Conservation (phyloP, 1,140 invertebrate species). For the Triops longicaudatus region DNA sequence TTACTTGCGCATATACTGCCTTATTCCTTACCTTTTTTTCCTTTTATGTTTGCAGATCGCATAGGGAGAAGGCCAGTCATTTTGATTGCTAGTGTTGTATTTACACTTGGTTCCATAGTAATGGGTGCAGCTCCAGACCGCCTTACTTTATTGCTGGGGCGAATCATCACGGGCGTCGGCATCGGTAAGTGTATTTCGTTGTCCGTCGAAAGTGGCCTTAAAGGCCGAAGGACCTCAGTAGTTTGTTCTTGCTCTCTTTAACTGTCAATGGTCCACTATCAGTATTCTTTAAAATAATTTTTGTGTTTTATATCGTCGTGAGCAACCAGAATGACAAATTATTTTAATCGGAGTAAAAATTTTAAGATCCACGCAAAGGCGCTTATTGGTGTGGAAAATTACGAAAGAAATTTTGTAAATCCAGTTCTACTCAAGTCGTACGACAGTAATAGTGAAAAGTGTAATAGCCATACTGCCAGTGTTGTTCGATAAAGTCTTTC, state of each 20-base stretch:
- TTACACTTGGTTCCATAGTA: conserved; percentile 47
- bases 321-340: too few relatives aligned
- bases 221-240: neutral
- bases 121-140: conserved; percentile 46
- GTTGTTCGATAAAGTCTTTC: too few relatives aligned
- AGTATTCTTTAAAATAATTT: too few relatives aligned
- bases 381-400: too few relatives aligned
- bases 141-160: conserved; percentile 45
- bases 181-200: conserved; percentile 43
- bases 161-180: conserved; percentile 50
- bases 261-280: too few relatives aligned
- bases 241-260: neutral
- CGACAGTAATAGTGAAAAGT: too few relatives aligned
- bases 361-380: too few relatives aligned
- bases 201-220: neutral
- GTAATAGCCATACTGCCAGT: too few relatives aligned
- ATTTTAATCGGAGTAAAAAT: too few relatives aligned
- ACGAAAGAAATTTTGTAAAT: too few relatives aligned
- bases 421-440: too few relatives aligned
- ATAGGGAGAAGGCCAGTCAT: conserved; percentile 49
- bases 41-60: conserved; percentile 37
- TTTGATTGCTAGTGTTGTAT: conserved; percentile 47
- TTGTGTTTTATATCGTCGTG: too few relatives aligned
- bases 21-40: neutral
- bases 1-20: neutral